Conservation (phyloP, 2,888 invertebrate genomes). For the Catocala fraxini region DNA sequence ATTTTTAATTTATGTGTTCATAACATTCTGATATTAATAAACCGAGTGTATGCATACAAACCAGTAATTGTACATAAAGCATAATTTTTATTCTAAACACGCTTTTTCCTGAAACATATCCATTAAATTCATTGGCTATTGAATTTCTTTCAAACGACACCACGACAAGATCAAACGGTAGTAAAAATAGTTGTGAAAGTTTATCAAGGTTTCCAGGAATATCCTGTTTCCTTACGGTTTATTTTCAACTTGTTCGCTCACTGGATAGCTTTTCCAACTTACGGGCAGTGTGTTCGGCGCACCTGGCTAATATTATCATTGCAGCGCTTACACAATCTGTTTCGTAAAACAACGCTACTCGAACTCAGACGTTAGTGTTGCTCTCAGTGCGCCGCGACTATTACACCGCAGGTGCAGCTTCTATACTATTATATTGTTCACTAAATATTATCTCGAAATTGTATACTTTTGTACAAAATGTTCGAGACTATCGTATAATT, state of each 20-base stretch:
- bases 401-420: constrained; percentile 7
- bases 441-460: background rate
- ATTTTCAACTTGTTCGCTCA: background rate
- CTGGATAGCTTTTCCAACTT: background rate
- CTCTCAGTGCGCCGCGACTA: background rate
- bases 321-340: constrained; percentile 30
- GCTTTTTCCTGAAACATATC: background rate
- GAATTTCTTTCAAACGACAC: constrained; percentile 1
- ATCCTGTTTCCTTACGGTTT: background rate
- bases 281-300: constrained; percentile 18
- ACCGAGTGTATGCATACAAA: too few relatives aligned
- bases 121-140: background rate
- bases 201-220: background rate
- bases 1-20: too few relatives aligned
- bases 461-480: background rate
- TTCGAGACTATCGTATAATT: too few relatives aligned
- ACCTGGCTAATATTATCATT: constrained; percentile 30
- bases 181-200: background rate
- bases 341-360: constrained; percentile 5
- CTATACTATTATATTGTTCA: background rate
- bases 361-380: constrained; percentile 1
- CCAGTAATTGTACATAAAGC: too few relatives aligned
- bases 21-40: too few relatives aligned
- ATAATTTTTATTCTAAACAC: background rate
- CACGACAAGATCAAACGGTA: background rate